Base-by-base conservation (phyloP, 2,888 invertebrate species). In the Cetonia aurata region DNA sequence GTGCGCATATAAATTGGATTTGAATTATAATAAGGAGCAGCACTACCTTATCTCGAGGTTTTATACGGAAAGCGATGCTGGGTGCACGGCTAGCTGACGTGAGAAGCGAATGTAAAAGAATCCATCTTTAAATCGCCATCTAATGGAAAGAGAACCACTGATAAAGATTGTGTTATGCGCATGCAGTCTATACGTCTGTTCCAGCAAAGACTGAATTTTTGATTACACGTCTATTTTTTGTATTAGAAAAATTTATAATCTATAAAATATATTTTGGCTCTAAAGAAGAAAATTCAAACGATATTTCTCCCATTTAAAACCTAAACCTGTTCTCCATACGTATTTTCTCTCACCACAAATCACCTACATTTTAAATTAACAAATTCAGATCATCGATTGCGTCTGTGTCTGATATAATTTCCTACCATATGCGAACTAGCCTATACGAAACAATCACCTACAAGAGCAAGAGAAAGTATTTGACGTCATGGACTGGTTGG, bases 1-100 rank as follows among this genome's bases (percentile, higher is more conserved):
- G 37, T 13, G 46, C 48, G 60, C 60, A 60, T 60, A 60, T 60
- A 60, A 60, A 60, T 60, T 60, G 46, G 46, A 60, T 60, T 60
- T 60, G 48, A 60, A 48, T 60, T 60, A 60, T 60, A 60, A 60
- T 60, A 60, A 60, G 60, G 15, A 33, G 37, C 37, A 37, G 37
- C 1, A 13, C 19, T 25, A 44, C 13, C 46, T 60, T 46, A 60
- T 48, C 46, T 31, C 31, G 37, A 3, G 37, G 25, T 1, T 31
- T 48, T 31, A 46, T 31, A 42, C 31, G 60, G 60, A 48, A 48
- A 48, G 25, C 31, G 46, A 33, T 48, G 15, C 13, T 31, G 48
- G 60, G 46, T 46, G 31, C 25, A 31, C 25, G 60, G 31, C n/a
- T 46, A 9, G 33, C 3, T 56, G 37, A 56, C 55, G 55, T 56